phyloP scores from a whole-genome alignment of 2,797 vertebrate species.

The Parotocinclus haroldoi region DNA sequence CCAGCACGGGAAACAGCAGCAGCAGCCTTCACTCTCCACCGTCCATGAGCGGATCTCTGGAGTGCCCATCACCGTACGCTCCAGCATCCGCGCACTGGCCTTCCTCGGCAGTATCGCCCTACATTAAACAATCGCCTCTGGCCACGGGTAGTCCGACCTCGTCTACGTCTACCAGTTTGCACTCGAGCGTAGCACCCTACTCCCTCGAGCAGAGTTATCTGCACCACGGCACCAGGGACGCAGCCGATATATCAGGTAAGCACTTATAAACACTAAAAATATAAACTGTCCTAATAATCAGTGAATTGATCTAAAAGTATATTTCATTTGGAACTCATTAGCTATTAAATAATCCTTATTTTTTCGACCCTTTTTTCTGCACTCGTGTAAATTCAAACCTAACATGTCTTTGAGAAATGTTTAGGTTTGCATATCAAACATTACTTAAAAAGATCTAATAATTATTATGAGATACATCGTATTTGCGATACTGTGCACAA shows the following conservation, averaged over 20 bases:
- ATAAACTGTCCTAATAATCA: too few species aligned
- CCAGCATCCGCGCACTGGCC: slow-evolving; percentile 85
- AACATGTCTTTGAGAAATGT: too few species aligned
- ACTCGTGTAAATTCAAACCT: too few species aligned
- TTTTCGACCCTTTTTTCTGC: too few species aligned
- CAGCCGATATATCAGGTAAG: slow-evolving; percentile 85
- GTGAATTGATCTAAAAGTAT: too few species aligned
- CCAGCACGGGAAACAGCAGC: slow-evolving; percentile 70
- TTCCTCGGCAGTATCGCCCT: slow-evolving; percentile 80
- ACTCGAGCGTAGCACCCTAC: slow-evolving; percentile 82
- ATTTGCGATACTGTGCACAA: too few species aligned
- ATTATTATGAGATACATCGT: too few species aligned
- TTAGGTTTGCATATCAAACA: too few species aligned
- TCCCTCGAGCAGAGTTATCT: slow-evolving; percentile 88
- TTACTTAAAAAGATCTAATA: too few species aligned
- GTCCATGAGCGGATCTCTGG: slow-evolving; percentile 81
- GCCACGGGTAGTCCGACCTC: slow-evolving; percentile 72
- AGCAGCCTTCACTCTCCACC: slow-evolving; percentile 85
- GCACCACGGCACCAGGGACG: slow-evolving; percentile 83
- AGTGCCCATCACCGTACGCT: slow-evolving; percentile 84
- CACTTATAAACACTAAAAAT: too few species aligned
- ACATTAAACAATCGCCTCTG: slow-evolving; percentile 87
- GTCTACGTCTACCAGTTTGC: slow-evolving; percentile 73
- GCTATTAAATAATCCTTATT: too few species aligned
- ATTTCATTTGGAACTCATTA: too few species aligned